A percentile compares a stretch with the other conserved stretches of the same genome.
These are phyloP conservation scores for Coleophora deauratella DNA, from an alignment of 2,888 invertebrate species.

Conservation along the genomic window DNA sequence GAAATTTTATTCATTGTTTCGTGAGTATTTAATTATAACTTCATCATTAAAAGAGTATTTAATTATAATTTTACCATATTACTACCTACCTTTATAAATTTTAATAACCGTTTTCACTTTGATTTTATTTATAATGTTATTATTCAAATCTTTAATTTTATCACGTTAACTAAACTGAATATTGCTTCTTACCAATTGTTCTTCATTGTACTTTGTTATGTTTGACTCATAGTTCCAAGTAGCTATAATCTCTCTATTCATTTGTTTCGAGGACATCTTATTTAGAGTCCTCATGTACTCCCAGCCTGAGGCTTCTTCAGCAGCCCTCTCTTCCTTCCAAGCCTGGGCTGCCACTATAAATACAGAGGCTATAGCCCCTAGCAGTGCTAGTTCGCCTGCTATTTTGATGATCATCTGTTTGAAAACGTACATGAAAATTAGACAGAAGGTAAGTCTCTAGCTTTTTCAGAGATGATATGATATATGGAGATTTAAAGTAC, in stretches of 20 bases:
- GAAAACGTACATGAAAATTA: constrained; percentile 2
- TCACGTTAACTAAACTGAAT: neutral
- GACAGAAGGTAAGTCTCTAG: too few relatives aligned
- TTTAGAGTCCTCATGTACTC: constrained; percentile 77
- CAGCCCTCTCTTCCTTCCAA: constrained; percentile 59
- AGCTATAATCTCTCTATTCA: constrained; percentile 74
- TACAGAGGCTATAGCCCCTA: constrained; percentile 63
- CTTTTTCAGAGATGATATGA: too few relatives aligned
- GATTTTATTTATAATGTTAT: too few relatives aligned
- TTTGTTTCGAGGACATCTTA: constrained; percentile 68
- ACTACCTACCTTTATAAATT: too few relatives aligned
- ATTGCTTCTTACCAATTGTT: constrained; percentile 38
- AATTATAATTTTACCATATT: too few relatives aligned
- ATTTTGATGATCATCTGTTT: constrained; percentile 59
- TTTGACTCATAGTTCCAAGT: constrained; percentile 85
- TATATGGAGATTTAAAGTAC: too few relatives aligned
- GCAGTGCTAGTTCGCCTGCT: constrained; percentile 51
- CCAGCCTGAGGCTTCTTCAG: constrained; percentile 73
- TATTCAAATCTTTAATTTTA: too few relatives aligned
- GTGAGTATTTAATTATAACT: neutral
- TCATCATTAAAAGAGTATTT: too few relatives aligned
- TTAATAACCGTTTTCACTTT: too few relatives aligned
- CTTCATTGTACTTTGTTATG: constrained; percentile 80
- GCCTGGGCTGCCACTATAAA: constrained; percentile 65
- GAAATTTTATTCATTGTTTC: too few relatives aligned